Conservation (phyloP, 1,140 invertebrate genomes). For the Magallana ariakensis region DNA sequence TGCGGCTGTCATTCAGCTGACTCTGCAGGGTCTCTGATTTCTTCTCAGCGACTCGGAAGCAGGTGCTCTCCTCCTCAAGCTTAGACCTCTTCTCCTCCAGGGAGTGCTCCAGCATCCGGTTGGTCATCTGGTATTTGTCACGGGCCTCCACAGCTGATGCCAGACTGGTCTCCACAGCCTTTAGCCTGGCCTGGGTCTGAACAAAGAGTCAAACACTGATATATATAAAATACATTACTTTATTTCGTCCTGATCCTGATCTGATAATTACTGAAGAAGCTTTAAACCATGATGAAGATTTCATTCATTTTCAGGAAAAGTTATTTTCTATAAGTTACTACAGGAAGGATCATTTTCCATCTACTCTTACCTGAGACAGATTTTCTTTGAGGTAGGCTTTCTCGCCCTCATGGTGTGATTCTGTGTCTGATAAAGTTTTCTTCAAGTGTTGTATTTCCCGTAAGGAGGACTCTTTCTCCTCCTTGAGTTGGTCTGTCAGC, state of each 20-base stretch:
- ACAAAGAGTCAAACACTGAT: slow-evolving; percentile 34
- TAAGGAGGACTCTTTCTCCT: slow-evolving; percentile 56
- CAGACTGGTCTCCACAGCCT: slow-evolving; percentile 66
- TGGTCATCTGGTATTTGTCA: slow-evolving; percentile 62
- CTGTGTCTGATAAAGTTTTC: slow-evolving; percentile 66
- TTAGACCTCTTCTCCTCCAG: slow-evolving; percentile 60
- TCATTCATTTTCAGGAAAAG: too few species aligned
- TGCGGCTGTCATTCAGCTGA: slow-evolving; percentile 60
- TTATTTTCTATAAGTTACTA: too few species aligned
- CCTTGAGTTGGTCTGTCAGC: slow-evolving; percentile 67
- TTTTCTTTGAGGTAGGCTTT: slow-evolving; percentile 66
- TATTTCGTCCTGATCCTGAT: too few species aligned
- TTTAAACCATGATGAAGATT: background rate
- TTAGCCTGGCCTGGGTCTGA: slow-evolving; percentile 68
- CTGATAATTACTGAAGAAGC: background rate
- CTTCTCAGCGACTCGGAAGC: slow-evolving; percentile 42
- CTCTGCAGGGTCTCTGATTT: slow-evolving; percentile 49
- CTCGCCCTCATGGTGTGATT: slow-evolving; percentile 70
- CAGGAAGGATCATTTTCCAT: too few species aligned
- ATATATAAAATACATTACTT: too few species aligned
- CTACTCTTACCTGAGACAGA: background rate
- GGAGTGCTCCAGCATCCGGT: slow-evolving; percentile 58
- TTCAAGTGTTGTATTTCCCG: slow-evolving; percentile 65
- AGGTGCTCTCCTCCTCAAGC: slow-evolving; percentile 49
- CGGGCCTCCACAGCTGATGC: slow-evolving; percentile 57